Evolutionary conservation across 2,113 vertebrate species (phyloP), one percentile per base, ranked within the genome.

Genomic region (Thalassoma bifasciatum): DNA sequence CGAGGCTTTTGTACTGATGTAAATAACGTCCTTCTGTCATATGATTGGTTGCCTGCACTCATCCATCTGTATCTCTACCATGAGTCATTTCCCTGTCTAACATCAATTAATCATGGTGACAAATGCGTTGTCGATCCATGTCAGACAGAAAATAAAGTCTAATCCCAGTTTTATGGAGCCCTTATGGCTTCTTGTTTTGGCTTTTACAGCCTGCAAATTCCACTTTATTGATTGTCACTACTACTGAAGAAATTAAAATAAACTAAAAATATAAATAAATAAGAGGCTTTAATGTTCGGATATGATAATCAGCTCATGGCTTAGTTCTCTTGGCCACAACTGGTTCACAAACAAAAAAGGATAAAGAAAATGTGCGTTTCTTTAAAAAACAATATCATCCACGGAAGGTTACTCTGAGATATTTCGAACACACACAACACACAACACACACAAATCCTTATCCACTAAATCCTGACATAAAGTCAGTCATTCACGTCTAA

Each of bases 401-500:
- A 50, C 10, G 52, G 12, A 22, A 59, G 38, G 38, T 23, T 47
- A 63, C 65, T 83, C 19, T 66, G 23, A 71, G 61, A 63, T 64
- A 24, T 63, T 23, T 42, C 54, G 65, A 67, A 50, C 58, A 75
- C 2, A 9, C n/a, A 66, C 24, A 59, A 38, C 26, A 26, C 19
- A 57, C 24, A 64, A 19, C 23, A 24, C 23, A 70, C 64, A 2
- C n/a, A 1, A 19, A 57, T 37, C 22, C 37, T 40, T 14, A 71
- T 61, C 60, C 66, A 22, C 21, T 22, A 64, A 85, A 84, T 76
- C 72, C 63, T 21, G 4, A 54, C 46, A 51, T 58, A 26, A 68
- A 64, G 50, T 79, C 73, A 71, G 64, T 53, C n/a, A 63, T 77
- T 82, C 49, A 40, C 46, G 51, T 68, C 66, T 34, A 77, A 71